Base-by-base conservation (phyloP, 2,113 vertebrate species). In the Dendropsophus ebraccatus region DNA sequence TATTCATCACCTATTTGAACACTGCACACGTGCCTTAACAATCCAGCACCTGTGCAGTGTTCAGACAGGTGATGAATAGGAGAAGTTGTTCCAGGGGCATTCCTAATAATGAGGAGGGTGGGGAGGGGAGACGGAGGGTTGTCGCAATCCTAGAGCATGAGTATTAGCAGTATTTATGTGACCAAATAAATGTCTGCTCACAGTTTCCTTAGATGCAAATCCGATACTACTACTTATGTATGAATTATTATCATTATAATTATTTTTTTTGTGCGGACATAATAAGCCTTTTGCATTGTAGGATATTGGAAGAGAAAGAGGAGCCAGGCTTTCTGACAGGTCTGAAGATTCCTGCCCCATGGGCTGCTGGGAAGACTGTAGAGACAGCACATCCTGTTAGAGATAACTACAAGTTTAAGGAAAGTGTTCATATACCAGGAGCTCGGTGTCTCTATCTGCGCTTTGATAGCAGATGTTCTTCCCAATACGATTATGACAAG, bases 401-500 rank as follows among this genome's bases (percentile, higher is more conserved):
- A 91, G 98, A 99, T 93, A 99, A 99, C 89, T 99, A 99, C 88
- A 99, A 99, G 76, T 99, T 99, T 91, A 99, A 99, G 89, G 98
- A 99, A 89, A 99, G 97, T 0, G 97, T 99, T 4, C 97, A 99
- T 87, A 99, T 99, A 85, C 98, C 97, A 16, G 98, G 98, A 89
- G 98, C 98, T 13, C 97, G 97, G 81, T 99, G 97, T 88, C 91
- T 99, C 13, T 99, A 99, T 85, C 96, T 99, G 78, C 95, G 97
- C 89, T 99, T 99, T 89, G 98, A 99, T 88, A 96, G 96, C 87
- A 95, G 97, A 88, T 99, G 97, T 89, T 99, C 98, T 67, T 99
- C 98, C 0, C 98, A 99, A n/a, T 99, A 99, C 25, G 98, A 99
- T 89, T 99, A 99, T 2, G 98, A 99, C 90, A 99, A 99, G 96